Base-by-base conservation (phyloP, 2,797 vertebrate genomes). In the Cetoscarus ocellatus region DNA sequence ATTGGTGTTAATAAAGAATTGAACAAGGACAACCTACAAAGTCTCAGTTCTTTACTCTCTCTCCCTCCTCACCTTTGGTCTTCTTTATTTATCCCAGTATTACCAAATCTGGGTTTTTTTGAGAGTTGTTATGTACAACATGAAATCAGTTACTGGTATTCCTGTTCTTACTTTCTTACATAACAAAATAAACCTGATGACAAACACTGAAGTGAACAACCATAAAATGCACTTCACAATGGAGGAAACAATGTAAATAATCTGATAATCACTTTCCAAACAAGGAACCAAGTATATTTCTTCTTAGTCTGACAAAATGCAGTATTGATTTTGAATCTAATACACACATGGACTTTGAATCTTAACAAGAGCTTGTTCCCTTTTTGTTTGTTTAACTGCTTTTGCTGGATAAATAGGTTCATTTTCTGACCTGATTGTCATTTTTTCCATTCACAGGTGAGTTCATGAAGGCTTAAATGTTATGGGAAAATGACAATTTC, bases 341-440 rank as follows among this genome's bases (percentile, higher is more conserved):
- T 12, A 6, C 49, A 50, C 49, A 50, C 11, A 64, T 15, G 44
- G 77, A 88, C 84, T 88, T 47, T 86, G 80, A 42, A 52, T 72
- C 3, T 80, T 82, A 87, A 85, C 56, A 78, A 51, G 8, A 10
- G 38, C 0, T 11, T 68, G 50, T 68, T 75, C 66, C 40, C 62
- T 53, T 58, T 65, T 6, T 47, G 38, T 5, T 36, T 8, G 8
- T 44, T 36, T 60, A 51, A 11, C 10, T 58, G 54, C 56, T 19
- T 13, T 15, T 51, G 13, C 12, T 49, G 58, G 47, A 13, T 14
- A 11, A 62, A 60, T 73, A 66, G 18, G 6, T 2, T 27, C 55
- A 9, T 9, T 18, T 10, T 19, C 55, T 13, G 6, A 57, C 53
- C 50, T 36, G 15, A 40, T 6, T 45, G 13, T 49, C 17, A 51